Percentiles rank a stretch among this genome's conserved stretches.
Evolutionary conservation across 2,888 invertebrate species (phyloP).

Genomic region (Entomobrya proxima): DNA sequence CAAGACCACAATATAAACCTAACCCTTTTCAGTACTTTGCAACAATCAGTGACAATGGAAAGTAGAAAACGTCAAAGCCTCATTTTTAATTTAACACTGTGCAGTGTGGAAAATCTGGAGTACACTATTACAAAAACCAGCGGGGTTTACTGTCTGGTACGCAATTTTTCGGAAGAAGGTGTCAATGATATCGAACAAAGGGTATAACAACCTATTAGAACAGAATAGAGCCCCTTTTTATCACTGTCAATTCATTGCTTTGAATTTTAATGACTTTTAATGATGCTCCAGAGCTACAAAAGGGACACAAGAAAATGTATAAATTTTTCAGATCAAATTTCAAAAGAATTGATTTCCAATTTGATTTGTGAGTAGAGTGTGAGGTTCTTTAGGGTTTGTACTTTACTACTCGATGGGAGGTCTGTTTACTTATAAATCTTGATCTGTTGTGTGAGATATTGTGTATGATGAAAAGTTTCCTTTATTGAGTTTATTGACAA

Average conservation of each 20-base stretch:
- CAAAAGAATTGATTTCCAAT: conserved; percentile 64
- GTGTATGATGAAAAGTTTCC: conserved; percentile 14
- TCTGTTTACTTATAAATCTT: conserved; percentile 59
- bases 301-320: not conserved
- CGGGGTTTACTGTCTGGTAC: not conserved
- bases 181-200: conserved; percentile 31
- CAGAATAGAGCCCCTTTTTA: conserved; percentile 46
- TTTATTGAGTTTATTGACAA: conserved; percentile 53
- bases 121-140: not conserved
- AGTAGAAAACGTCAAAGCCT: conserved; percentile 47
- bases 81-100: conserved; percentile 56
- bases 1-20: conserved; percentile 57
- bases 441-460: not conserved
- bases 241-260: conserved; percentile 61
- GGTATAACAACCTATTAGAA: not conserved
- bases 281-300: not conserved
- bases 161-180: conserved; percentile 63
- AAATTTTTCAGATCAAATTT: conserved; percentile 54
- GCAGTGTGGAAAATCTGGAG: conserved; percentile 18
- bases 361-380: conserved; percentile 33
- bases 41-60: not conserved
- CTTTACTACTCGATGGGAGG: conserved; percentile 54
- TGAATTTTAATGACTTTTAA: conserved; percentile 63
- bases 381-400: not conserved
- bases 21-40: not conserved